Evolutionary conservation across 2,797 vertebrate genomes (phyloP).

Genomic region (Clarias laeviceps): DNA sequence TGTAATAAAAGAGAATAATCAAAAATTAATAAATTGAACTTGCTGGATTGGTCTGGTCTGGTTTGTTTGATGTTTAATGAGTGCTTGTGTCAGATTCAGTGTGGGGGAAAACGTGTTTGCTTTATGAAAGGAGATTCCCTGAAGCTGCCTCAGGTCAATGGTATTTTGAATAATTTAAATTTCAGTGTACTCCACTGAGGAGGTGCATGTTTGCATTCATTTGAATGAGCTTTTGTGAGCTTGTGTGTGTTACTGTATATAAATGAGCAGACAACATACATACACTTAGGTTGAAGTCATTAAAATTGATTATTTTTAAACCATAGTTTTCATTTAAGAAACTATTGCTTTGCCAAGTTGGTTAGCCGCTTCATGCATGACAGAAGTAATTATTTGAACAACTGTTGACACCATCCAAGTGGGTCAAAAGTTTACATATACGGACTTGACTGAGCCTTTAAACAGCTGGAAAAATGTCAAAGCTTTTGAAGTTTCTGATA

Average conservation of each 20-base stretch:
- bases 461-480: too few species aligned
- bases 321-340: too few species aligned
- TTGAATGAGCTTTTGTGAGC: slow-evolving; percentile 14
- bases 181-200: slow-evolving; percentile 15
- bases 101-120: not conserved
- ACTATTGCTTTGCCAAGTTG: too few species aligned
- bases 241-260: not conserved
- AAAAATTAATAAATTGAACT: slow-evolving; percentile 48
- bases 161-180: slow-evolving; percentile 63
- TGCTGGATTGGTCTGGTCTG: slow-evolving; percentile 21
- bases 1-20: slow-evolving; percentile 39
- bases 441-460: too few species aligned
- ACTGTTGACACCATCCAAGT: too few species aligned
- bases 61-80: not conserved
- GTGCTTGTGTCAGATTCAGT: slow-evolving; percentile 1
- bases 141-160: not conserved
- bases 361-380: too few species aligned
- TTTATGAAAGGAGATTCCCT: not conserved
- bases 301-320: too few species aligned
- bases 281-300: too few species aligned
- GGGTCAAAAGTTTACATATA: too few species aligned
- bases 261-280: too few species aligned
- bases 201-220: slow-evolving; percentile 45
- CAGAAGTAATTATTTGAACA: too few species aligned
- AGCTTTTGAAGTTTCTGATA: too few species aligned